These are phyloP conservation scores for Cepphus grylle DNA, from an alignment of 2,113 vertebrate genomes.

Conservation along the genomic window DNA sequence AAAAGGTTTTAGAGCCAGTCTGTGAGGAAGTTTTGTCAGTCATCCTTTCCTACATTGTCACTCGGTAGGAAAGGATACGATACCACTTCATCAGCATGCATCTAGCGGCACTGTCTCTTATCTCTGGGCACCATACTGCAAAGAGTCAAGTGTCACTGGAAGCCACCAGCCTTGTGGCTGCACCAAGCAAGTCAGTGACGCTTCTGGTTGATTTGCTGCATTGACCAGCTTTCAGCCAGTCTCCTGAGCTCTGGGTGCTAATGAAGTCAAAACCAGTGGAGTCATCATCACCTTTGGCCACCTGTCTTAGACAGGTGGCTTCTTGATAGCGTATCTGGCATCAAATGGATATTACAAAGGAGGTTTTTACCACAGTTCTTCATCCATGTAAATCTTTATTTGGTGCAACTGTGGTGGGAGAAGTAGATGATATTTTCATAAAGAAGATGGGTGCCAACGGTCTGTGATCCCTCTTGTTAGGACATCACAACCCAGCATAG, in stretches of 20 bases:
- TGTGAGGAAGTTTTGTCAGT: not conserved
- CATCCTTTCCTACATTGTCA: not conserved
- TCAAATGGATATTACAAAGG: not conserved
- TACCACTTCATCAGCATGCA: accelerated
- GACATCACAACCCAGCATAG: not conserved
- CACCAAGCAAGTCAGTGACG: not conserved
- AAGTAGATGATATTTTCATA: not conserved
- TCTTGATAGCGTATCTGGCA: not conserved
- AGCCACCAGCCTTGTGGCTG: not conserved
- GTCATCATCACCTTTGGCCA: not conserved
- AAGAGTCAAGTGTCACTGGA: not conserved
- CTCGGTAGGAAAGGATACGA: not conserved
- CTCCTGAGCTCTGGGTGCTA: not conserved
- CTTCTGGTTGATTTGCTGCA: not conserved
- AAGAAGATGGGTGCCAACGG: not conserved
- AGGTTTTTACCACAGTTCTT: not conserved
- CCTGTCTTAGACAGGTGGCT: not conserved
- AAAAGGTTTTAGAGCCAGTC: not conserved
- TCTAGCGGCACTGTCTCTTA: not conserved
- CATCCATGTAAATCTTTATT: not conserved
- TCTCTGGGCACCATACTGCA: not conserved
- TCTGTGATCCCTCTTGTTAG: not conserved
- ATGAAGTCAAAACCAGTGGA: not conserved
- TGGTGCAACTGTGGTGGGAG: not conserved
- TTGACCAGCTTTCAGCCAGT: not conserved